A percentile compares a stretch with the other conserved stretches of the same genome.
Evolutionary conservation across 53 echinoderm and acorn worm genomes (phyloP).

Genomic region (Henricia sp.): DNA sequence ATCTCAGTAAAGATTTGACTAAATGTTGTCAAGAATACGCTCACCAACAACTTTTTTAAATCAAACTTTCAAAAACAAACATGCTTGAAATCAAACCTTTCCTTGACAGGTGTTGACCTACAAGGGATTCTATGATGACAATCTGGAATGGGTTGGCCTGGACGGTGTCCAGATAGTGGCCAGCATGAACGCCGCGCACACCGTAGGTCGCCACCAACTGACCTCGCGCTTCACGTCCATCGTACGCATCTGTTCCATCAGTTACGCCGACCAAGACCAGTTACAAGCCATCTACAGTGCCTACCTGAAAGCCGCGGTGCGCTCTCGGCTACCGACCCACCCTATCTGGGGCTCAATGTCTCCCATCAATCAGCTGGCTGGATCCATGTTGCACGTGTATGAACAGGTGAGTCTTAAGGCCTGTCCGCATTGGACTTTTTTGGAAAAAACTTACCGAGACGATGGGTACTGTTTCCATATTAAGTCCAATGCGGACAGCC

Average conservation of each 20-base stretch:
- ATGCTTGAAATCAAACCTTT: too few relatives aligned
- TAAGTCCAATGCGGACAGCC: too few relatives aligned
- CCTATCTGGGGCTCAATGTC: conserved; percentile 88
- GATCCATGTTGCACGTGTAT: conserved; percentile 90
- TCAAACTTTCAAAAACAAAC: too few relatives aligned
- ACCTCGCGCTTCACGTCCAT: conserved; percentile 96
- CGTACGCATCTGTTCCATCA: conserved; percentile 94
- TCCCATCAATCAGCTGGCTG: conserved; percentile 81
- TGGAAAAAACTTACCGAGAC: too few relatives aligned
- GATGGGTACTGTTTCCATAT: too few relatives aligned
- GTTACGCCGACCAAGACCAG: conserved; percentile 91
- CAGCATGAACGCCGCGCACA: conserved; percentile 98
- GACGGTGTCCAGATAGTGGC: conserved; percentile 99
- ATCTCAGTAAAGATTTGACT: too few relatives aligned
- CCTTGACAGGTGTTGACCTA: conserved; percentile 99
- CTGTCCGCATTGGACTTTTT: too few relatives aligned
- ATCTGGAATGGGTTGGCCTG: conserved; percentile 96
- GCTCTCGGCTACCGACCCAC: conserved; percentile 73
- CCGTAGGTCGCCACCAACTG: conserved; percentile 91
- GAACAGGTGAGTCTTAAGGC: conserved; percentile 92
- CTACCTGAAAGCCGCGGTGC: conserved; percentile 89
- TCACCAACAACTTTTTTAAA: too few relatives aligned
- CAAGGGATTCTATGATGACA: conserved; percentile 95
- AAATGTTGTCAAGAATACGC: too few relatives aligned
- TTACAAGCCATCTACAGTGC: conserved; percentile 96